A percentile compares a stretch with the other conserved stretches of the same genome.
These are phyloP conservation scores for Seriola rivoliana DNA, from an alignment of 2,113 vertebrate species.

Conservation along the genomic window DNA sequence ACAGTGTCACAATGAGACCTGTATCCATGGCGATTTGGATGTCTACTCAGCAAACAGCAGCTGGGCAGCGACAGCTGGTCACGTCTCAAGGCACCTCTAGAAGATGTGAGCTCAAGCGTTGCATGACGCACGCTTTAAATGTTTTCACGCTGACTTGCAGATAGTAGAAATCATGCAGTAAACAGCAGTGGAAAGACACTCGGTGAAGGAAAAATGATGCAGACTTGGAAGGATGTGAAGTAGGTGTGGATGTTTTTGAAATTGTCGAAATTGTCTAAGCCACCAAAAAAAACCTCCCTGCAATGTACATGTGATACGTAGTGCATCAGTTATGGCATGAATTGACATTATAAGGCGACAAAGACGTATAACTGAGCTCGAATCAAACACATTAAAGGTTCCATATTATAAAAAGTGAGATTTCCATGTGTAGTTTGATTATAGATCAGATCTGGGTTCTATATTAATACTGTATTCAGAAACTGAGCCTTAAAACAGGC, in stretches of 20 bases:
- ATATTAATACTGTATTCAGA: no score
- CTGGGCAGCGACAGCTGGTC: not conserved
- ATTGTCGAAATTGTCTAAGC: not conserved
- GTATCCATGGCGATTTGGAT: not conserved
- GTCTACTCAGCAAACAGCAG: not conserved
- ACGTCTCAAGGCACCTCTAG: not conserved
- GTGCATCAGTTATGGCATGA: not conserved
- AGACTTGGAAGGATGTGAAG: not conserved
- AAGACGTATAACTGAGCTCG: not conserved
- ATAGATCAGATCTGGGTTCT: no score
- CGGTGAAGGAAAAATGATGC: not conserved
- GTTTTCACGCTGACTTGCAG: not conserved
- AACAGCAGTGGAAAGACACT: not conserved
- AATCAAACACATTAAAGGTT: not conserved
- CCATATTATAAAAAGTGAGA: no score
- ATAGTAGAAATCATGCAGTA: not conserved
- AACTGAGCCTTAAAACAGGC: no score
- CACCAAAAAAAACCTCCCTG: constrained; percentile 6
- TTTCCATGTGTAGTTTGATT: no score
- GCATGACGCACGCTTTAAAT: not conserved
- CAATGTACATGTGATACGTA: not conserved
- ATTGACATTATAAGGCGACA: not conserved
- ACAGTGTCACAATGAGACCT: not conserved
- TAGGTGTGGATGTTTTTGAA: not conserved
- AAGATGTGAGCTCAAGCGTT: not conserved